Evolutionary conservation across 1,140 invertebrate species (phyloP), one percentile per base, ranked within the genome.

Genomic region (Varroa destructor): DNA sequence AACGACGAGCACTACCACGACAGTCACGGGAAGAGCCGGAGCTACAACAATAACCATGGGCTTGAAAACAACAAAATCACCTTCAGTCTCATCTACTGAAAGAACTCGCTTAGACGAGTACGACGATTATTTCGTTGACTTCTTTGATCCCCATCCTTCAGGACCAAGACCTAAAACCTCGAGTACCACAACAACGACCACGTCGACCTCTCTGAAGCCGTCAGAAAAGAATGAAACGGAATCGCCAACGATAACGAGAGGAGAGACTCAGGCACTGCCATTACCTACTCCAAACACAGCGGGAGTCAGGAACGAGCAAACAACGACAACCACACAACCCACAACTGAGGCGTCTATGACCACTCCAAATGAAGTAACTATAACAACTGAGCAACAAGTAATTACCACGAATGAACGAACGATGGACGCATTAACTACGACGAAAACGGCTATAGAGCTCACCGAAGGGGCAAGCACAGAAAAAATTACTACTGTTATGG

Each of bases 161-260:
- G 46, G 46, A 51, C 46, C 8, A 3, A 3, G 46, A 51, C 4
- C 46, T 2, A 37, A 12, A 40, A 67, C 57, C 40, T 42, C 57
- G 12, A 46, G 40, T 14, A 1, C 14, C 3, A 40, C 61, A 67
- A 67, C 61, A 37, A 67, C 61, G 61, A 67, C 61, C 12, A 67
- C 61, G 3, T 1, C 61, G 3, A 67, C 61, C 10, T 3, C 57
- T 58, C 25, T 12, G 57, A 12, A 58, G 40, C 3, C 57, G 4
- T 36, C 12, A 12, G 61, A 67, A 12, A 4, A n/a, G 1, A 67
- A 14, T 46, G 12, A 67, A 67, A 67, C 61, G 12, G 61, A 67
- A 8, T 2, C 61, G 12, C 12, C 61, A 37, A 67, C 61, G 61
- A 67, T 37, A 8, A 67, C 61, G 12, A 40, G 12, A 40, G 61